Evolutionary conservation across 2,113 vertebrate species (phyloP).

Genomic region (Arizona elegans): DNA sequence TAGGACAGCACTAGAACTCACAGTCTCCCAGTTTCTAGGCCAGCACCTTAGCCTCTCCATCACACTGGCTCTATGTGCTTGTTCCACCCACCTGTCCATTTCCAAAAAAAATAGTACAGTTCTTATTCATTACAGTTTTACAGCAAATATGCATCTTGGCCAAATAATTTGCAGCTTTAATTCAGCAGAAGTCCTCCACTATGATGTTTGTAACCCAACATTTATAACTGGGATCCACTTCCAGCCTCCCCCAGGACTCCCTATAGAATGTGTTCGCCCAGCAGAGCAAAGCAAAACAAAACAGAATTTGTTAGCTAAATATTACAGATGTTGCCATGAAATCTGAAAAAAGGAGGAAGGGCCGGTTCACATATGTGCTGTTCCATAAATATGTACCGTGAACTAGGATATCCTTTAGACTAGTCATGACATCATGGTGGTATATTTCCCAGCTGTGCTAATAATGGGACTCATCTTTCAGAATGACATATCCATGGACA

Average conservation of each 20-base stretch:
- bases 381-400: background rate
- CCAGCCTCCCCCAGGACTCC: background rate
- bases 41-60: background rate
- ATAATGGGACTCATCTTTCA: background rate
- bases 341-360: background rate
- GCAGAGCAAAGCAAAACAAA: background rate
- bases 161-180: background rate
- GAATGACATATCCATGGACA: background rate
- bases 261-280: background rate
- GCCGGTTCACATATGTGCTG: background rate
- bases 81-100: constrained; percentile 33
- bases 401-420: background rate
- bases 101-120: constrained; percentile 36
- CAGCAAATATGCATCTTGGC: background rate
- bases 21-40: background rate
- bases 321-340: background rate
- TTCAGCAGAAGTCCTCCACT: background rate
- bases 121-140: background rate
- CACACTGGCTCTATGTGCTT: constrained; percentile 33
- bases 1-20: background rate
- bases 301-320: background rate
- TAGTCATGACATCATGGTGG: background rate
- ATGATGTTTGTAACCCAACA: background rate
- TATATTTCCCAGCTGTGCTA: background rate
- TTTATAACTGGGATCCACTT: background rate